phyloP scores from a whole-genome alignment of 2,888 invertebrate genomes.

The Eurytoma adleriae region DNA sequence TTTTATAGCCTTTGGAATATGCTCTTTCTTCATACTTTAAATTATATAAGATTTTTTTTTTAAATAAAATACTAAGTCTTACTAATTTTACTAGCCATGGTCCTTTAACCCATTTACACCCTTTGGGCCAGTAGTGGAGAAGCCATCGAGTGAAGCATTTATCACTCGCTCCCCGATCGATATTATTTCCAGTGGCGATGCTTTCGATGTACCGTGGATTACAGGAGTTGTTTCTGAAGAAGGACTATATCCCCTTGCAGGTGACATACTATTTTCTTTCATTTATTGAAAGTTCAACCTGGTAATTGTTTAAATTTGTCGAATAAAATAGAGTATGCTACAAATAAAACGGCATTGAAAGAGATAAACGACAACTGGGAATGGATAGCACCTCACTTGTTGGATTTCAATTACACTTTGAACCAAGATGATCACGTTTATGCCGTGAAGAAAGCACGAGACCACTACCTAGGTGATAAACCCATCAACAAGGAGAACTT shows the following conservation, averaged over 20 bases:
- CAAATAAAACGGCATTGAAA: constrained; percentile 75
- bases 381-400: constrained; percentile 79
- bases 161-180: constrained; percentile 82
- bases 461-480: constrained; percentile 78
- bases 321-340: constrained; percentile 10
- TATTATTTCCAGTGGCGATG: constrained; percentile 79
- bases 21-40: not conserved
- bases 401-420: constrained; percentile 81
- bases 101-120: constrained; percentile 84
- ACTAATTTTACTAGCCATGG: constrained; percentile 75
- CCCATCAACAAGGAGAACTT: constrained; percentile 75
- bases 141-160: constrained; percentile 79
- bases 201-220: constrained; percentile 83
- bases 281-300: not conserved
- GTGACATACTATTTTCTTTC: constrained; percentile 73
- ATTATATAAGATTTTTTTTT: not conserved
- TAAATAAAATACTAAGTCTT: not conserved
- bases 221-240: constrained; percentile 82
- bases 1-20: not conserved
- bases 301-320: not conserved
- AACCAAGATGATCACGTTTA: constrained; percentile 75
- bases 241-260: constrained; percentile 84
- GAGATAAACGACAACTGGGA: constrained; percentile 80
- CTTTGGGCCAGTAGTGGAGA: constrained; percentile 85
- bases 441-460: constrained; percentile 78